These are phyloP conservation scores for Catostomus latipinnis DNA, from an alignment of 2,797 vertebrate genomes.

Conservation along the genomic window DNA sequence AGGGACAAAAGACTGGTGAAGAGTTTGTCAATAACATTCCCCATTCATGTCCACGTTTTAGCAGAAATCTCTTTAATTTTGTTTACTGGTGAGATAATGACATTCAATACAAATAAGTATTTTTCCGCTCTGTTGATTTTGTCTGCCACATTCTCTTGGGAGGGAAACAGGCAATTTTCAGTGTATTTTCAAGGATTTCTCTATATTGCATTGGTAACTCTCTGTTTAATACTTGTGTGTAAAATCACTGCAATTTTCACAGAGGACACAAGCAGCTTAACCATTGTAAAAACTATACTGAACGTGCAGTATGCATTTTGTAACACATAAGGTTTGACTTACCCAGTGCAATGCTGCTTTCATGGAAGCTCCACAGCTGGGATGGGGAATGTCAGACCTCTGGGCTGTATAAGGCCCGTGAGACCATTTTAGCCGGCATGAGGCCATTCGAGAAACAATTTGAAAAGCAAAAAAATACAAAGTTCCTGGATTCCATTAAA, in stretches of 20 bases:
- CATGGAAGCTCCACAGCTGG: not conserved
- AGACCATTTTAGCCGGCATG: no score
- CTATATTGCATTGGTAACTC: conserved; percentile 33
- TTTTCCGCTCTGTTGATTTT: conserved; percentile 52
- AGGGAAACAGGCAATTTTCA: conserved; percentile 43
- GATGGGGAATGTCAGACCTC: no score
- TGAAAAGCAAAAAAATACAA: no score
- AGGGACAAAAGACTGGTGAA: conserved; percentile 44
- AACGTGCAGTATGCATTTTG: conserved; percentile 10
- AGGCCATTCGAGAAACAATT: no score
- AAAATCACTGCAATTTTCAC: conserved; percentile 49
- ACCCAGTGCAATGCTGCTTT: conserved; percentile 3
- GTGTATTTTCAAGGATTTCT: conserved; percentile 24
- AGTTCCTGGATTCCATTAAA: no score
- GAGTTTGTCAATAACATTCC: conserved; percentile 40
- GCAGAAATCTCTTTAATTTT: conserved; percentile 26
- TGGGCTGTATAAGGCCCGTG: no score
- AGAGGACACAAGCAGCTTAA: conserved; percentile 18
- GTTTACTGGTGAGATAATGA: conserved; percentile 34
- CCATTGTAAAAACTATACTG: not conserved
- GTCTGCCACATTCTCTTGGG: conserved; percentile 40
- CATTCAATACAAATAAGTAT: conserved; percentile 47
- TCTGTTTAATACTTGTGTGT: conserved; percentile 38
- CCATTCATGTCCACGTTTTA: conserved; percentile 8
- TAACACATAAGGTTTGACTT: conserved; percentile 9